Conservation (phyloP, 2,888 invertebrate genomes). For the Aricia artaxerxes region DNA sequence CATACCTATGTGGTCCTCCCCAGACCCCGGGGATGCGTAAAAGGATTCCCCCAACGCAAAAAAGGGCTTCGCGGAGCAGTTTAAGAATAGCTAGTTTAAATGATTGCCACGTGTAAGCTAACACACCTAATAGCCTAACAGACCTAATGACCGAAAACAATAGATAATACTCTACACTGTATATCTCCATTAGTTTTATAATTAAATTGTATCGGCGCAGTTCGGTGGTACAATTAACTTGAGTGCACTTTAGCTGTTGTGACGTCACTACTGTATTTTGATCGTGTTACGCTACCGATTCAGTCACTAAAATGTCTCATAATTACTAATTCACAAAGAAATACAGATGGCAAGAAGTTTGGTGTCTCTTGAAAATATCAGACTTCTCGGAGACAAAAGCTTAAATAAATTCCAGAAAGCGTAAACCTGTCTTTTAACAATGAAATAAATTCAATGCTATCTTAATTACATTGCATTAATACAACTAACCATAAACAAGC, state of each 20-base stretch:
- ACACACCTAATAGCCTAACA: not conserved
- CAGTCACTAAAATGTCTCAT: not conserved
- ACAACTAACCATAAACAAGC: conserved; percentile 8
- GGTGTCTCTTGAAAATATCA: no score
- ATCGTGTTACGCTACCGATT: not conserved
- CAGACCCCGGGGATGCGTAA: no score
- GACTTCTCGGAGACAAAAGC: no score
- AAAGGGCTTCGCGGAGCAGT: no score
- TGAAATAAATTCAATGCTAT: not conserved
- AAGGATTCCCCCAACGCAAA: no score
- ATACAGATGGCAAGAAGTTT: no score
- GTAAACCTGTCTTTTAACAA: not conserved
- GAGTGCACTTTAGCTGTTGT: not conserved
- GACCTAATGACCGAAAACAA: not conserved
- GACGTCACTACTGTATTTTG: not conserved
- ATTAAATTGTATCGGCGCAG: not conserved
- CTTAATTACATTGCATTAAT: conserved; percentile 17
- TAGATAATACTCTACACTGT: not conserved
- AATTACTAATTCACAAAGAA: not conserved
- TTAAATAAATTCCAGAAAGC: no score
- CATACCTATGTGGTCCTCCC: no score
- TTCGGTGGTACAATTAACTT: not conserved
- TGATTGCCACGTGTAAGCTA: no score
- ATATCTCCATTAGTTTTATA: conserved; percentile 10
- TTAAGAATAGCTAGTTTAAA: no score